Percentiles rank a stretch among this genome's conserved stretches.
phyloP scores from a whole-genome alignment of 2,888 invertebrate species.

The Apomyelois bistriatella region DNA sequence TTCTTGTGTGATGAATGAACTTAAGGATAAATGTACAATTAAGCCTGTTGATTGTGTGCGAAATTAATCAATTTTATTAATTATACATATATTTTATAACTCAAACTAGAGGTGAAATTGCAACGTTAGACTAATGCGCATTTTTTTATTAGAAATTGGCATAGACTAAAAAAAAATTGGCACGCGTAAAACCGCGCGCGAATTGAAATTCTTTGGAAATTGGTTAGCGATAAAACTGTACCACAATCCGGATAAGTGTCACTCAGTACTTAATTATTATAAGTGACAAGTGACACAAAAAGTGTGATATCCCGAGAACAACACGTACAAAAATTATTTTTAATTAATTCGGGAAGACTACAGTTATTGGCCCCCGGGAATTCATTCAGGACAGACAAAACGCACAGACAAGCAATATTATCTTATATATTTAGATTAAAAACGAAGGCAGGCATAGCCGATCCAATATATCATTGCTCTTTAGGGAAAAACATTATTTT shows the following conservation, averaged over 20 bases:
- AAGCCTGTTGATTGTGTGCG: no score
- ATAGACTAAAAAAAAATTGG: no score
- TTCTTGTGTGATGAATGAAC: no score
- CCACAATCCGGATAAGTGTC: neutral
- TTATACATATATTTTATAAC: no score
- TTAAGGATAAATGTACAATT: no score
- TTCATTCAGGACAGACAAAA: conserved; percentile 16
- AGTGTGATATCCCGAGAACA: conserved; percentile 20
- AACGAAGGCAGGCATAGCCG: conserved; percentile 14
- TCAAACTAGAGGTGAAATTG: no score
- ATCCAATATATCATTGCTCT: neutral
- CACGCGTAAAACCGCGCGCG: no score
- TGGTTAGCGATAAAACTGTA: neutral
- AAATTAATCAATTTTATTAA: no score
- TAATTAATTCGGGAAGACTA: conserved; percentile 51
- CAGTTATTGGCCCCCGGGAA: conserved; percentile 55
- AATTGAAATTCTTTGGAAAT: no score
- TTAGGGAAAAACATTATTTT: no score
- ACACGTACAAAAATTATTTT: conserved; percentile 12
- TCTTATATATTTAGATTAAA: conserved; percentile 18
- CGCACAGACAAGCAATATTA: conserved; percentile 14
- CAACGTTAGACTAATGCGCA: no score
- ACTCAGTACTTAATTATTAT: conserved; percentile 6
- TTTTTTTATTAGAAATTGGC: no score
- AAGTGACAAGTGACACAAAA: neutral